Evolutionary conservation across 1,140 invertebrate species (phyloP), one percentile per base, ranked within the genome.

Genomic region (Fopius arisanus): DNA sequence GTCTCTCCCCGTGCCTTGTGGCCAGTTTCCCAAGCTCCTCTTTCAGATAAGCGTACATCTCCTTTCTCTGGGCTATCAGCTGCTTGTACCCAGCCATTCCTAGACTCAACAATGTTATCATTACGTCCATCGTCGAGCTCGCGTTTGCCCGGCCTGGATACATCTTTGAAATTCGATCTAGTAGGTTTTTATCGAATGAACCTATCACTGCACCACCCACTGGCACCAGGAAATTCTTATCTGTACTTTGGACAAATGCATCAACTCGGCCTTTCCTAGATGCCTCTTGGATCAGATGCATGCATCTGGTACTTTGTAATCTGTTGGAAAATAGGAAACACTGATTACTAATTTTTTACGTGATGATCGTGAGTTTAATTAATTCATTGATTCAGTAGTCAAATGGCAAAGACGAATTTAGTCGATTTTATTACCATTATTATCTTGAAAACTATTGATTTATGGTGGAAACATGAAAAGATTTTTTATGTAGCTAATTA

Each of bases 191-290:
- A 79, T 96, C 90, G 85, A 94, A 94, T 0, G 93, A 93, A 51
- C 93, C 94, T 73, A 96, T 92, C 29, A 97, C 90, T 12, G 95
- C 91, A 0, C 95, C 96, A 40, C 96, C 96, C 16, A 97, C 96
- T 65, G 96, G 96, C 23, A 97, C 94, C 85, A 96, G 86, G 62
- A 97, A 93, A 86, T 97, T 97, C 84, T 97, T 97, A 84, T 97
- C 96, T 19, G 93, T 94, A 80, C 94, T 96, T 83, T 97, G 95
- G 72, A 96, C 93, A 86, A 96, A 93, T 3, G 92, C 91, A 88
- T 96, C 95, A 0, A 96, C 87, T 70, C 94, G 88, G 28, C 94
- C 94, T 74, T 90, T 88, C 43, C 87, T 89, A 14, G 89, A 88
- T 23, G 93, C 93, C 83, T 92, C 90, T 85, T 95, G 91, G 78